These are phyloP conservation scores for Galeopterus variegatus DNA, from an alignment of 2,113 vertebrate genomes.

Conservation along the genomic window DNA sequence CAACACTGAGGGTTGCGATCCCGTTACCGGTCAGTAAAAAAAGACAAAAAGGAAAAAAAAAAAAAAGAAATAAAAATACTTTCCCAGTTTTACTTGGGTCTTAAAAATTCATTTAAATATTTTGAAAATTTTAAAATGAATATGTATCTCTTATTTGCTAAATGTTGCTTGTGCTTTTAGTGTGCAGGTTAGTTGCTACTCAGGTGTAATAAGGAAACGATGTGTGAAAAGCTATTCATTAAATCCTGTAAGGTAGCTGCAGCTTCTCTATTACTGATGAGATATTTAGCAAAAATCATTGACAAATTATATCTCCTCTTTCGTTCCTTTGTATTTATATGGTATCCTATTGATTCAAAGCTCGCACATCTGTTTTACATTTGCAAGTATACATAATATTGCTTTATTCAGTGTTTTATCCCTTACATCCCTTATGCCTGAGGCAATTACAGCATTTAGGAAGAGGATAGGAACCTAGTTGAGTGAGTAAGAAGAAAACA, in stretches of 20 bases:
- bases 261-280: constrained; percentile 48
- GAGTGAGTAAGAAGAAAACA: constrained; percentile 72
- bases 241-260: constrained; percentile 35
- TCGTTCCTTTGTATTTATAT: constrained; percentile 70
- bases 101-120: constrained; percentile 1
- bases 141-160: background rate
- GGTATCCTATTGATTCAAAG: constrained; percentile 57
- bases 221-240: background rate
- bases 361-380: constrained; percentile 82
- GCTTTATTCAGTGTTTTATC: constrained; percentile 68
- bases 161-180: background rate
- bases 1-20: no score
- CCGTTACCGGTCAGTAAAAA: no score
- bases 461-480: constrained; percentile 75
- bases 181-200: background rate
- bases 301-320: constrained; percentile 78
- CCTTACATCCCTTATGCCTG: constrained; percentile 56
- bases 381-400: constrained; percentile 67
- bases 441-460: constrained; percentile 78
- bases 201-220: background rate
- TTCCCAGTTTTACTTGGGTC: background rate
- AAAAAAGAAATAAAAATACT: background rate
- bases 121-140: background rate
- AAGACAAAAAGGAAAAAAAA: no score
- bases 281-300: constrained; percentile 76